Base-by-base conservation (phyloP, 2,113 vertebrate species). In the Climacteris rufus region DNA sequence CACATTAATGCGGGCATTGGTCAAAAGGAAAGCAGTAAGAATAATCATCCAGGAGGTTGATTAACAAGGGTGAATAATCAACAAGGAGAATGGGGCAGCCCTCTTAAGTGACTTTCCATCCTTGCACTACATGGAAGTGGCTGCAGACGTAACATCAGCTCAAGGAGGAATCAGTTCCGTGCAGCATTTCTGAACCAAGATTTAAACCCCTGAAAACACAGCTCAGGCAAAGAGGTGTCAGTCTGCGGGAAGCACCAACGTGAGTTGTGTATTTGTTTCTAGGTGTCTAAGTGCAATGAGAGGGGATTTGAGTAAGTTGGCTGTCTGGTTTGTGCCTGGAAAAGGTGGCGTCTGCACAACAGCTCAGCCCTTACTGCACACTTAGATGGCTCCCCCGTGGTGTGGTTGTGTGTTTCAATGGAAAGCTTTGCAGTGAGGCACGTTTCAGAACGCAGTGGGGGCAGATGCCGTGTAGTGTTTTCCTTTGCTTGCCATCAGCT, bases 361-460 rank as follows among this genome's bases (percentile, higher is more conserved):
- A 25, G 1, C 56, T 93, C 52, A 6, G 6, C 30, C 61, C 49
- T 37, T 53, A 5, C 17, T 59, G 30, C 20, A 1, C 40, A 3
- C 30, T 39, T 19, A 18, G 33, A 33, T 7, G 9, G 37, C 86
- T 92, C 50, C 54, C 30, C 19, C 0, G 0, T 69, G 53, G 14
- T n/a, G 37, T 76, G 71, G 19, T 44, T 53, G 8, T 2, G 2
- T 54, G 7, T 76, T 56, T 47, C 27, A 11, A 0, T 13, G 37
- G 60, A 33, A 83, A 30, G 47, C 66, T 92, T 35, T 65, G 86
- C 79, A 47, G 30, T 12, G 6, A 30, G 66, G 28, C 57, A 31
- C 10, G 1, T 37, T 17, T 61, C 52, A n/a, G 40, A 13, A 4
- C 1, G 1, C 47, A 27, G 8, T 0, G 10, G 20, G 24, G 37